phyloP scores from a whole-genome alignment of 2,888 invertebrate species.

The Sphaerophoria taeniata region DNA sequence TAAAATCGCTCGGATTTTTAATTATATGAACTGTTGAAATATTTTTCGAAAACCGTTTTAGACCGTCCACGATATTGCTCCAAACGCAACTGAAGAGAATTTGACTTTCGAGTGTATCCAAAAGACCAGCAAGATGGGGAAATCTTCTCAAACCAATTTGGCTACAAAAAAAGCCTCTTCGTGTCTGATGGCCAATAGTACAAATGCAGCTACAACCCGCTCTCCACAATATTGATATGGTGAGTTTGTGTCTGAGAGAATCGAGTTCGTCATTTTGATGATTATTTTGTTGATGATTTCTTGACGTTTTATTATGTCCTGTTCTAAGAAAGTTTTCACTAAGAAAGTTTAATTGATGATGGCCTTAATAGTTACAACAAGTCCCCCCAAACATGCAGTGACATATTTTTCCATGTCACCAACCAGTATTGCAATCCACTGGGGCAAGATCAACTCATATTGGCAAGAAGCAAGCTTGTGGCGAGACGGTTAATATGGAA shows the following conservation, averaged over 20 bases:
- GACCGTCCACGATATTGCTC: conserved; percentile 71
- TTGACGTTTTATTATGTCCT: conserved; percentile 30
- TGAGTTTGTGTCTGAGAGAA: conserved; percentile 27
- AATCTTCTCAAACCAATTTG: conserved; percentile 41
- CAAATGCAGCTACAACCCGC: conserved; percentile 11
- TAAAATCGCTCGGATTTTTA: conserved; percentile 18
- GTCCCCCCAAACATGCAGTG: conserved; percentile 15
- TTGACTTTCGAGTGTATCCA: conserved; percentile 50
- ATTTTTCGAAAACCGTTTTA: conserved; percentile 52
- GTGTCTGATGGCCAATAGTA: conserved; percentile 12
- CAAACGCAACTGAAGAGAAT: conserved; percentile 70
- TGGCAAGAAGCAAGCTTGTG: conserved; percentile 7
- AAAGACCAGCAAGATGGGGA: conserved; percentile 49
- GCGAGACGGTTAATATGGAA: conserved; percentile 41
- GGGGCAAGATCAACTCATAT: conserved; percentile 67
- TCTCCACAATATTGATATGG: conserved; percentile 38
- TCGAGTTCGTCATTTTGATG: conserved; percentile 43
- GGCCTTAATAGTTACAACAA: conserved; percentile 34
- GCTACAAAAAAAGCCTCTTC: conserved; percentile 44
- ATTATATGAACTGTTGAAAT: conserved; percentile 26
- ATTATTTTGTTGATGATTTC: conserved; percentile 28
- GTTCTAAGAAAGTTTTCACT: conserved; percentile 44
- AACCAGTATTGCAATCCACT: conserved; percentile 12
- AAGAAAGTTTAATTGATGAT: conserved; percentile 31
- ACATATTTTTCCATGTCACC: conserved; percentile 13